Base-by-base conservation (phyloP, 2,797 vertebrate genomes). In the Poecilia picta region DNA sequence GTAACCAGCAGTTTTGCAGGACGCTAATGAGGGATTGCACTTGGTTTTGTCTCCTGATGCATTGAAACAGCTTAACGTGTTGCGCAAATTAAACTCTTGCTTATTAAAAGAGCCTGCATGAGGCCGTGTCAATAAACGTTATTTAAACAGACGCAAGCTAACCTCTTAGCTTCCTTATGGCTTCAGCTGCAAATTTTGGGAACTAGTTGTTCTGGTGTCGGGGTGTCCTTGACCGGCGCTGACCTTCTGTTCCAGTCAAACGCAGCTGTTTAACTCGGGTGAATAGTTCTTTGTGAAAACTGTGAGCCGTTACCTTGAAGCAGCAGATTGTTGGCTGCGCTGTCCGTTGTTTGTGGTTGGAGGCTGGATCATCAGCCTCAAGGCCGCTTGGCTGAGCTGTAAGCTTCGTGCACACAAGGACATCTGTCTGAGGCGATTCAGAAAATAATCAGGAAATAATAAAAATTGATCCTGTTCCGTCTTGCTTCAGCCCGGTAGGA, bases 181-280 rank as follows among this genome's bases (percentile, higher is more conserved):
- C 72, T 76, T 74, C 16, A 75, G 43, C 70, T 28, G n/a, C 51
- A 18, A 43, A 80, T 62, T 51, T 81, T 33, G 79, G 76, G 45
- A 5, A 41, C 49, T 13, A 81, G 51, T 75, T 78, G 74, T 64
- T 57, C n/a, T 36, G 41, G 12, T 7, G 0, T 53, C 51, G 4
- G 39, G 16, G 23, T 71, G 66, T 81, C 68, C 59, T 77, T 68
- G 46, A 15, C 41, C 7, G 43, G 33, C 23, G 7, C 76, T 70
- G 53, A 25, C 59, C 68, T 64, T 68, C 76, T 12, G 2, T 53
- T 33, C 43, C 41, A 66, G 46, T 71, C 0, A 66, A 68, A 78
- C 71, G 39, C 73, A 81, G 77, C 80, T n/a, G 72, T 82, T 75
- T 39, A 53, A 57, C 79, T n/a, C 31, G 33, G 73, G 73, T 81